A percentile compares a stretch with the other conserved stretches of the same genome.
These are phyloP conservation scores for Gari tellinella DNA, from an alignment of 2,888 invertebrate species.

Conservation along the genomic window DNA sequence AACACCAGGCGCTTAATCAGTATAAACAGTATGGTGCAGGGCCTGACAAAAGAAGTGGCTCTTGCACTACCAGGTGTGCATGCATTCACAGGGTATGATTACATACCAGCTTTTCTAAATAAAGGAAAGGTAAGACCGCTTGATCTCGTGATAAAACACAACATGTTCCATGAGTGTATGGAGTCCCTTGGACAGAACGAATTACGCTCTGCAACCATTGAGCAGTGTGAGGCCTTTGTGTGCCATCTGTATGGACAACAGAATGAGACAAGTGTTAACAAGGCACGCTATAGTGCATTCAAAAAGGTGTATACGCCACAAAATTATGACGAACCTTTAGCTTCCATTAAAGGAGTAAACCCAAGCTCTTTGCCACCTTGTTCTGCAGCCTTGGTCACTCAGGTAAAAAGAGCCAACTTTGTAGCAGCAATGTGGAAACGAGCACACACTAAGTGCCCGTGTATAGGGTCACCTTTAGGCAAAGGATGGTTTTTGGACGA, in stretches of 20 bases:
- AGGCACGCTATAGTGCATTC: too few species aligned
- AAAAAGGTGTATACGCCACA: too few species aligned
- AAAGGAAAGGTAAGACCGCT: constrained; percentile 1
- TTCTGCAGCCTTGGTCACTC: too few species aligned
- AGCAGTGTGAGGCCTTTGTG: constrained; percentile 1
- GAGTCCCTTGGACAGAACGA: not conserved
- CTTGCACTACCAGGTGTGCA: constrained; percentile 3
- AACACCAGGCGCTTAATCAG: not conserved
- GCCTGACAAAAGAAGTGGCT: not conserved
- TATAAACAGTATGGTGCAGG: not conserved
- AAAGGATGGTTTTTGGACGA: too few species aligned
- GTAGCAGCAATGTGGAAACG: too few species aligned
- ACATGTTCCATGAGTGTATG: constrained; percentile 1
- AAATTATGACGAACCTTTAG: too few species aligned
- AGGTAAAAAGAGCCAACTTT: too few species aligned
- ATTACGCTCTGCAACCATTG: not conserved
- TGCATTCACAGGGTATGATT: not conserved
- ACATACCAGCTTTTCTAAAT: not conserved
- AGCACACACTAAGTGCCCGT: too few species aligned
- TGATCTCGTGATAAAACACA: not conserved
- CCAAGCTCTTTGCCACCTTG: too few species aligned
- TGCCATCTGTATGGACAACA: not conserved
- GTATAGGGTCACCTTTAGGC: too few species aligned
- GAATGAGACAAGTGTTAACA: not conserved
- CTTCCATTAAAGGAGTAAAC: too few species aligned